Conservation (phyloP, 2,797 vertebrate genomes). For the Todus mexicanus region DNA sequence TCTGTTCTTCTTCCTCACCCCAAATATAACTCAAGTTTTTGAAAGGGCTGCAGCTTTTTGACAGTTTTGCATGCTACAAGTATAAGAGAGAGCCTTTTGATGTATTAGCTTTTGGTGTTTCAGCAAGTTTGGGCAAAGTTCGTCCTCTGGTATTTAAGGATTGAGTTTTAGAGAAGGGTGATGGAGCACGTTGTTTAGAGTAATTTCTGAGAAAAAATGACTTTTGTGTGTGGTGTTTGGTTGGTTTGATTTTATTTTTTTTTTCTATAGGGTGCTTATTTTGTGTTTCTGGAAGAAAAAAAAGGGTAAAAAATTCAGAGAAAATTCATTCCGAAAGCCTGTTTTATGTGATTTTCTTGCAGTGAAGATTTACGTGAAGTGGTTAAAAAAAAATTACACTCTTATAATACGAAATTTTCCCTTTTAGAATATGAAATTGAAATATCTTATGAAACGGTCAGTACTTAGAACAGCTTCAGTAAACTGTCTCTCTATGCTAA, state of each 20-base stretch:
- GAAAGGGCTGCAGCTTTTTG: not conserved
- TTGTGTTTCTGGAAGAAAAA: not conserved
- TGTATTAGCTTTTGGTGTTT: not conserved
- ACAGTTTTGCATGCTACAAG: not conserved
- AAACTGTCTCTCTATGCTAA: not conserved
- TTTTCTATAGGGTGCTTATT: not conserved
- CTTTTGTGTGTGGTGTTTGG: no score
- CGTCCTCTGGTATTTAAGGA: not conserved
- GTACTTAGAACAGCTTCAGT: not conserved
- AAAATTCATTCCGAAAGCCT: not conserved
- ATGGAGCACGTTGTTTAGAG: not conserved
- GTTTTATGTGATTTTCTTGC: not conserved
- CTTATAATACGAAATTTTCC: not conserved
- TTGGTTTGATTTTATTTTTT: not conserved
- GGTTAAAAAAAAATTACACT: not conserved
- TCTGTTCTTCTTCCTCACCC: not conserved
- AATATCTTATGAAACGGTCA: not conserved
- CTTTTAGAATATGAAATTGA: not conserved
- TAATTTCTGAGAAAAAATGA: not conserved
- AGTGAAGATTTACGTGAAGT: not conserved
- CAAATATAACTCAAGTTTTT: not conserved
- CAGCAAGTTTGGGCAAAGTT: not conserved
- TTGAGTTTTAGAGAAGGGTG: not conserved
- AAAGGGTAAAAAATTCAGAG: not conserved
- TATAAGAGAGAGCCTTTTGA: not conserved